Conservation (phyloP, 2,797 vertebrate species). For the Typhlichthys subterraneus region DNA sequence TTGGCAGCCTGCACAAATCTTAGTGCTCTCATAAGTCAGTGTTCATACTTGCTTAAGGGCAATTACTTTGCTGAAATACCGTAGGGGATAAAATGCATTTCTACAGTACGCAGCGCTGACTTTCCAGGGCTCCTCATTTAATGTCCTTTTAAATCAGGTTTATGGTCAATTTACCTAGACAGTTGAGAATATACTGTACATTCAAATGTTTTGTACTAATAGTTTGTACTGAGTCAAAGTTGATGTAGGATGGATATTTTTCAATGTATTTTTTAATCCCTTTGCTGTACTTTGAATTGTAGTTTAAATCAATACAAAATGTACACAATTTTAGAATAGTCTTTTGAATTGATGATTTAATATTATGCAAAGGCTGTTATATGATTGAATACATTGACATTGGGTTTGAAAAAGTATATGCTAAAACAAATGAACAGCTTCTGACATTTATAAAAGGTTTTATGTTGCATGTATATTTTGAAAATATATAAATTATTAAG, state of each 20-base stretch:
- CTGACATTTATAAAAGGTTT: conserved; percentile 44
- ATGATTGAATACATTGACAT: conserved; percentile 28
- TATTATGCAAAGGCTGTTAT: conserved; percentile 36
- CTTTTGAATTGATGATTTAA: conserved; percentile 41
- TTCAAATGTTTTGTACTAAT: neutral
- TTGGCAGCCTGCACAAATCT: conserved; percentile 12
- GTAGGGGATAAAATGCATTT: neutral
- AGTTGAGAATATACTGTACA: neutral
- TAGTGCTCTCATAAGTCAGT: conserved; percentile 34
- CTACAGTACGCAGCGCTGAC: neutral
- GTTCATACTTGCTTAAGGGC: conserved; percentile 38
- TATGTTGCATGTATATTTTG: conserved; percentile 48
- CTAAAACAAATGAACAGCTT: conserved; percentile 23
- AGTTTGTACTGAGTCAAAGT: conserved; percentile 13
- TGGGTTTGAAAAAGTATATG: conserved; percentile 38
- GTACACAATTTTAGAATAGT: conserved; percentile 29
- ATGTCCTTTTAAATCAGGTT: conserved; percentile 4
- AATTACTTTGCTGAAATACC: conserved; percentile 24
- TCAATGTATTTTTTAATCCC: neutral
- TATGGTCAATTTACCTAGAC: neutral
- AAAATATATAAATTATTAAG: conserved; percentile 47
- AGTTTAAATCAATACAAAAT: conserved; percentile 16
- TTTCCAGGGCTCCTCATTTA: neutral
- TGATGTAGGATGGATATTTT: neutral
- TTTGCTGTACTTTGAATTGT: conserved; percentile 52